Base-by-base conservation (phyloP, 2,113 vertebrate genomes). In the Potamarius usumacintae region DNA sequence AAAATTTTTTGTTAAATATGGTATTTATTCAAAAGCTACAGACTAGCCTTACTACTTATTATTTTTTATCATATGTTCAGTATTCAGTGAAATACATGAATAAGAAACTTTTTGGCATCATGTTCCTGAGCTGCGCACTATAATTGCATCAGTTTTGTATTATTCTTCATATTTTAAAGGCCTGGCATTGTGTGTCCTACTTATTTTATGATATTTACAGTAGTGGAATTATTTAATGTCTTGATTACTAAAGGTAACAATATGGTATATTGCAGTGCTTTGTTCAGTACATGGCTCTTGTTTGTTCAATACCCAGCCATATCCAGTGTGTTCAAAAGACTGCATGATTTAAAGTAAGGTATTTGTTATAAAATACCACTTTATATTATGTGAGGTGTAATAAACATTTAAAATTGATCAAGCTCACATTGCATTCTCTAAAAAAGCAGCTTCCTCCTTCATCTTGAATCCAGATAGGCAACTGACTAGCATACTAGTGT, bases 1-100 rank as follows among this genome's bases (percentile, higher is more conserved):
- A 84, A 62, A 82, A 10, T 58, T 83, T 85, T 42, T 60, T 48
- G 62, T 76, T 57, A 52, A 85, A 77, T 76, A 78, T 77, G 20
- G 20, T 60, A 20, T 42, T 18, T 78, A 77, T 82, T 62, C 77
- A 58, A 67, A 48, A 25, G 77, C 60, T 55, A 25, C 76, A 80
- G 20, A 72, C 67, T 85, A 1, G 12, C 12, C 17, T 12, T 57
- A 57, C 2, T 57, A 57, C 55, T 12, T 2, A 7, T 74, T 48
- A 74, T 52, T 77, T 77, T 48, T 69, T 85, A 82, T 78, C 50
- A 2, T 53, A 63, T 72, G 2, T 74, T 60, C 25, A 76, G 25
- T 53, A 86, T 58, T 20, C 8, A 34, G 25, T 34, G 60, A 42
- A 55, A 69, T 58, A n/a, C 10, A 48, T 82, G 17, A 77, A 87